Conservation (phyloP, 2,113 vertebrate genomes). For the Macquaria australasica region DNA sequence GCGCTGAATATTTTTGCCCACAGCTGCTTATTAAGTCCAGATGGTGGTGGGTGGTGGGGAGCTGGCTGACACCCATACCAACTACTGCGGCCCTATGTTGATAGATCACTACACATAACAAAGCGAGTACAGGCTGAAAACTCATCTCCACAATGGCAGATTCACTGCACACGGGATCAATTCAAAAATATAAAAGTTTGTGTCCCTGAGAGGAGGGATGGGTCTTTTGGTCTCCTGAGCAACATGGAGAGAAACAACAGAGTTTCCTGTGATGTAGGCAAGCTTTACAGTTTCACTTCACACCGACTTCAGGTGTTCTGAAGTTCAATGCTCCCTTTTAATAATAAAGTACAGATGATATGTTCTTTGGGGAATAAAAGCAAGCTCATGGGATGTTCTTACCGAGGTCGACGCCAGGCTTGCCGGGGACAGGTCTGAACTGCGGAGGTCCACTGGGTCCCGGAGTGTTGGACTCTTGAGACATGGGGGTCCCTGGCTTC, state of each 20-base stretch:
- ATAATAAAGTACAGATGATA: conserved; percentile 7
- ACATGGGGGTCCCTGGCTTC: conserved; percentile 92
- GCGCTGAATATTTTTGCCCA: conserved; percentile 74
- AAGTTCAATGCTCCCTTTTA: background rate
- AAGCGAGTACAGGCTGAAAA: conserved; percentile 31
- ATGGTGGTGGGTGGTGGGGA: conserved; percentile 69
- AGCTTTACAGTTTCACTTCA: background rate
- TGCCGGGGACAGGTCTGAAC: conserved; percentile 85
- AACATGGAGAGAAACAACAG: background rate
- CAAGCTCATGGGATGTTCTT: conserved; percentile 39
- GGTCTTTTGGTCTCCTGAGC: conserved; percentile 11
- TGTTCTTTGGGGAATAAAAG: background rate
- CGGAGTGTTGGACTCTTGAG: conserved; percentile 85
- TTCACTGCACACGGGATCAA: too few relatives aligned
- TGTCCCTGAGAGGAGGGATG: background rate
- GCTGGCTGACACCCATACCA: conserved; percentile 67
- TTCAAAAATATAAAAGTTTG: background rate
- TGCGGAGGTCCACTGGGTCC: conserved; percentile 88
- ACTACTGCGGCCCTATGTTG: conserved; percentile 34
- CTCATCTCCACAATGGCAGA: conserved; percentile 18
- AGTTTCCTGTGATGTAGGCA: background rate
- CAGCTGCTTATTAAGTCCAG: conserved; percentile 79
- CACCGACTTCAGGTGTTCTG: background rate
- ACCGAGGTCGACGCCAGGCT: conserved; percentile 89
- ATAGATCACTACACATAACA: conserved; percentile 45